Base-by-base conservation (phyloP, 2,113 vertebrate genomes). In the Dendropsophus ebraccatus region DNA sequence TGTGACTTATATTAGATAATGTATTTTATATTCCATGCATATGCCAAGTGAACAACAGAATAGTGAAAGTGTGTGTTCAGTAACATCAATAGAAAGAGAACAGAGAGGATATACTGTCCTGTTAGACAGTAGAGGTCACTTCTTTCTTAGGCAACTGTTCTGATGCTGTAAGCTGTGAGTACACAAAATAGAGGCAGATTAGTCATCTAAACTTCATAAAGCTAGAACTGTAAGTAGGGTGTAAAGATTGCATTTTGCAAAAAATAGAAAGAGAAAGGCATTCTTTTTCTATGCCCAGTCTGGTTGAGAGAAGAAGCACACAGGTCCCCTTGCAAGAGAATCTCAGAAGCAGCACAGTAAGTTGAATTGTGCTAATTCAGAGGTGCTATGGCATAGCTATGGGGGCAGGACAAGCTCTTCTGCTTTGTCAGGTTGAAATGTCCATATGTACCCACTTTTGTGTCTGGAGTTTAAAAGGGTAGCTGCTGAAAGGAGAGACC, bases 141-240 rank as follows among this genome's bases (percentile, higher is more conserved):
- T 73, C 10, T 73, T 37, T 2, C n/a, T 16, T 45, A 13, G 21
- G 37, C 35, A 47, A 47, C 14, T 28, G 25, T 74, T 74, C n/a
- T 74, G 12, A 74, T 74, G 37, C 70, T 74, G 35, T 73, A 73
- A 73, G 37, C 37, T 28, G n/a, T 25, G 17, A 69, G 35, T 69
- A 17, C 30, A 23, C 3, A 3, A 41, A 41, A 70, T 69, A 30
- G 32, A 69, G 67, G 32, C 35, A 41, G 37, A 41, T 41, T 70
- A 41, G 10, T 41, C 17, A 37, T 41, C 8, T 41, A 11, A 70
- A 13, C 10, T 8, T 19, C 19, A 12, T 23, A 2, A 37, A 11
- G 28, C 67, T 41, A 41, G 17, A 41, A 37, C 6, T 70, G 35
- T 37, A 37, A 69, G 28, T 67, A 67, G 4, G 17, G 19, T 70